Conservation (phyloP, 2,797 vertebrate genomes). For the Tympanoctomys barrerae region DNA sequence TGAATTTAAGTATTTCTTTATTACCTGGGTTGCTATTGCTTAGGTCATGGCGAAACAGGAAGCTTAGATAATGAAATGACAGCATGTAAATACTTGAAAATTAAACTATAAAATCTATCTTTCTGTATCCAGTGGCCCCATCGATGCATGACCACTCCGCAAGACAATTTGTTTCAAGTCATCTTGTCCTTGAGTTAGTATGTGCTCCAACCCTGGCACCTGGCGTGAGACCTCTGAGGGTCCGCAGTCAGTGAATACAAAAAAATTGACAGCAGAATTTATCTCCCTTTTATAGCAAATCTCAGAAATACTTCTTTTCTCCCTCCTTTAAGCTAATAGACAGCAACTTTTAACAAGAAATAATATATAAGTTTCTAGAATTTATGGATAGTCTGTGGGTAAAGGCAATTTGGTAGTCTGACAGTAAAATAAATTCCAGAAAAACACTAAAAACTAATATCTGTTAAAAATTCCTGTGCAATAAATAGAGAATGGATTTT, state of each 20-base stretch:
- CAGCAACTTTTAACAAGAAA: neutral
- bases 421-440: neutral
- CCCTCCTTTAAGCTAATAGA: neutral
- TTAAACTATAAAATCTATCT: neutral
- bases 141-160: neutral
- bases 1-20: neutral
- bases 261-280: neutral
- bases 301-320: neutral
- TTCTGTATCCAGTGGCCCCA: neutral
- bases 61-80: conserved; percentile 13
- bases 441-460: neutral
- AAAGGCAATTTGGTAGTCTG: neutral
- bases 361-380: neutral
- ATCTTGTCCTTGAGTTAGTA: neutral
- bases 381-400: neutral
- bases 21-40: neutral
- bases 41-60: neutral
- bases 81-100: neutral
- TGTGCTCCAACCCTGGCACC: neutral
- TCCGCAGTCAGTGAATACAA: neutral
- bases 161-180: neutral
- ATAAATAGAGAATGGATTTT: neutral
- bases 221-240: neutral
- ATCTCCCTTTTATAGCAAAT: neutral
- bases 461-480: neutral